Evolutionary conservation across 2,888 invertebrate genomes (phyloP), one percentile per base, ranked within the genome.

Genomic region (Balanococcus diminutus): DNA sequence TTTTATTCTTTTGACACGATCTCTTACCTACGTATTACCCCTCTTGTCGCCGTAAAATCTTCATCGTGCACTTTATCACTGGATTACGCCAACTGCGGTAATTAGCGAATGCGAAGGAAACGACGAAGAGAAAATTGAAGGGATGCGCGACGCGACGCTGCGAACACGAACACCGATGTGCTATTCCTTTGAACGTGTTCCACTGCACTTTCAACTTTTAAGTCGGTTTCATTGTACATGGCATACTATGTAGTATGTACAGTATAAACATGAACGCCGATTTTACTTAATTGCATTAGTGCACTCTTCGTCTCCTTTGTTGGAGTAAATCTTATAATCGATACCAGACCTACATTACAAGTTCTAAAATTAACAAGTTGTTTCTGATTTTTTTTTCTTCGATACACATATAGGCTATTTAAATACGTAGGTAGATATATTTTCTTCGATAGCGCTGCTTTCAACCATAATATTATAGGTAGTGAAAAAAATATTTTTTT

Each of bases 291-390:
- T 75, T 75, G 28, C 75, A 75, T 75, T 75, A 75, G 36, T 75
- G n/a, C 32, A 32, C 32, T 75, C 75, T 32, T 75, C 32, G 75
- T 75, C 75, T 32, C 32, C 32, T 32, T 75, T n/a, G 32, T 72
- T 31, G 31, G 22, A n/a, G 32, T 75, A 75, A 75, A 75, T 75
- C 75, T 75, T 9, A 75, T 75, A 75, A 75, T 75, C 75, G 75
- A 75, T 75, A 75, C 32, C 36, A 75, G 75, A 75, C 75, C 75
- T 75, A 75, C 32, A 75, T 75, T 32, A n/a, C 32, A 36, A 31
- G 75, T 32, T 75, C 75, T 75, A 75, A 75, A 75, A 32, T 75
- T 75, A 32, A 75, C 75, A 75, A 75, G 61, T 51, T 61, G 28
- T 25, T 67, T 3, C 25, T 25, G 11, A 28, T 67, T 67, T 67